phyloP scores from a whole-genome alignment of 2,888 invertebrate species.

The Luperina nickerlii region DNA sequence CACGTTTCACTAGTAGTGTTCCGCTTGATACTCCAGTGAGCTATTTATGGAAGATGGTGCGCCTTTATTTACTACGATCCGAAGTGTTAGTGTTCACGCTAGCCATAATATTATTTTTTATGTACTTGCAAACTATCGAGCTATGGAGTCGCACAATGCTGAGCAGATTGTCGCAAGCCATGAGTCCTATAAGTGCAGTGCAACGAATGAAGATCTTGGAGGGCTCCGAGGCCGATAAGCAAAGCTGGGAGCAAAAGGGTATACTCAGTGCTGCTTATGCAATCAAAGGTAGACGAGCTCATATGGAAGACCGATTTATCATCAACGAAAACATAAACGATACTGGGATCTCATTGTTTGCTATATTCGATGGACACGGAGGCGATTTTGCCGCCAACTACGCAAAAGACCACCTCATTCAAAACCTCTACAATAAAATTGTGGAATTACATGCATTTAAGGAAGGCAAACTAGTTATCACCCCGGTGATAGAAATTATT shows the following conservation, averaged over 20 bases:
- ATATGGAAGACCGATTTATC: constrained; percentile 98
- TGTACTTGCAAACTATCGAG: constrained; percentile 96
- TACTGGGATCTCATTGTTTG: constrained; percentile 96
- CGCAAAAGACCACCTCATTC: constrained; percentile 96
- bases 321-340: constrained; percentile 96
- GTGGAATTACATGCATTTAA: constrained; percentile 93
- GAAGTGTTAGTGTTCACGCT: constrained; percentile 94
- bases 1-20: constrained; percentile 94
- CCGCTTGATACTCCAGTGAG: constrained; percentile 94
- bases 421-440: constrained; percentile 94
- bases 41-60: constrained; percentile 95
- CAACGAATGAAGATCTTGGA: constrained; percentile 90
- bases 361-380: constrained; percentile 98
- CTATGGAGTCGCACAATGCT: constrained; percentile 94
- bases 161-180: constrained; percentile 92
- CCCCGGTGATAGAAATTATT: constrained; percentile 77
- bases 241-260: constrained; percentile 94
- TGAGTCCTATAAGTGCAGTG: constrained; percentile 91
- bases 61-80: constrained; percentile 94
- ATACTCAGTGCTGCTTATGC: constrained; percentile 96
- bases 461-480: constrained; percentile 88
- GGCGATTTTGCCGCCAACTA: constrained; percentile 98
- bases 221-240: constrained; percentile 89
- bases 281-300: constrained; percentile 96
- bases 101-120: constrained; percentile 92